phyloP scores from a whole-genome alignment of 2,113 vertebrate species.

The Siniperca chuatsi region DNA sequence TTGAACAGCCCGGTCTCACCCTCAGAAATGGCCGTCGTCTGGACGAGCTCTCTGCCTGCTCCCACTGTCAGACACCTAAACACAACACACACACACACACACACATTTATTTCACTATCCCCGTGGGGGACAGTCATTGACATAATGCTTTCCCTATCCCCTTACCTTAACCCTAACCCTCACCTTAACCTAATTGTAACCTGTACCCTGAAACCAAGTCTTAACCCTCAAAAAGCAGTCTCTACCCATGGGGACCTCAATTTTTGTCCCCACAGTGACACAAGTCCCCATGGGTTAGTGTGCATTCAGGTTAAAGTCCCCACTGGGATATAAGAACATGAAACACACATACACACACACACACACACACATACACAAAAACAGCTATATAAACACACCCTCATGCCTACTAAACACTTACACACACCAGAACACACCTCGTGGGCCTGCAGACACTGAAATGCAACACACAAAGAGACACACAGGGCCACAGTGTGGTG shows the following conservation, averaged over 20 bases:
- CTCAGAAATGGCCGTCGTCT: constrained; percentile 1
- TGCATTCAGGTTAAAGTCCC: too few species aligned
- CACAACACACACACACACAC: constrained; percentile 21
- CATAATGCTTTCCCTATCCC: too few species aligned
- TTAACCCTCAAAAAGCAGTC: too few species aligned
- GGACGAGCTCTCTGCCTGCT: constrained; percentile 49
- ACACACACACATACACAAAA: constrained; percentile 29
- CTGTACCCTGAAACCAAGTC: too few species aligned
- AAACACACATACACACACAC: constrained; percentile 43
- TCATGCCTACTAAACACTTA: constrained; percentile 33
- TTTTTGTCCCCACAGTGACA: too few species aligned
- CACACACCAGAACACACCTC: constrained; percentile 62
- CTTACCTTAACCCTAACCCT: too few species aligned
- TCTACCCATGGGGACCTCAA: too few species aligned
- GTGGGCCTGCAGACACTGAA: constrained; percentile 10
- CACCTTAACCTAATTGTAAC: too few species aligned
- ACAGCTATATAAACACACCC: constrained; percentile 44
- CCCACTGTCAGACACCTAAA: constrained; percentile 82
- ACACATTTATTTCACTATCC: too few species aligned
- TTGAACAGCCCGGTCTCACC: not conserved
- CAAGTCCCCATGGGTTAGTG: too few species aligned
- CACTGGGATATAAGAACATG: too few species aligned
- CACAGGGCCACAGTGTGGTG: constrained; percentile 31
- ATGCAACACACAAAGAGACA: constrained; percentile 24
- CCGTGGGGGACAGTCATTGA: too few species aligned